Base-by-base conservation (phyloP, 1,140 invertebrate species). In the Elysia chlorotica region DNA sequence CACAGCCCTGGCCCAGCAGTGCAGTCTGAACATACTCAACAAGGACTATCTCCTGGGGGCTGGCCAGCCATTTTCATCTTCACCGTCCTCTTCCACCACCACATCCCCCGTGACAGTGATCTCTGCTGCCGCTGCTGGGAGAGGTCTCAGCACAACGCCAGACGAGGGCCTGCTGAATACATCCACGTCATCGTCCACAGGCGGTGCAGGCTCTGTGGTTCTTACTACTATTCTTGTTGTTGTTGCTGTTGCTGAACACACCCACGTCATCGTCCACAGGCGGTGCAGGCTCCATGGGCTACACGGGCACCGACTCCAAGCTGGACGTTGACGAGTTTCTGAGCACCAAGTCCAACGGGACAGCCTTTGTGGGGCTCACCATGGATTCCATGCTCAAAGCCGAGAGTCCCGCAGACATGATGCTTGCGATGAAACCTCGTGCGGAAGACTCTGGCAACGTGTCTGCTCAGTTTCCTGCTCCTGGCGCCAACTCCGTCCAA, bases 21-120 rank as follows among this genome's bases (percentile, higher is more conserved):
- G 93, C 82, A 91, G 92, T 71, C 93, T 94, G 78, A 93, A 93
- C 81, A 93, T 95, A 79, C 87, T 95, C 21, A 95, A 94, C 87
- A 91, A 93, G 54, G 93, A 94, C 81, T 95, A 93, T 87, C 86
- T 95, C 17, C 86, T 94, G 5, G 92, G 93, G 28, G 82, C 81
- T 53, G 87, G 86, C 3, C 87, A 88, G 70, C 88, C 88, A 0
- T 88, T 87, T 71, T 81, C 86, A 5, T 78, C 81, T 31, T 79
- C 82, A 38, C 72, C 78, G 23, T 74, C 76, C 19, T 78, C 74
- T 21, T 57, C 78, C 23, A 65, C 82, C 1, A 71, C 75, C n/a
- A n/a, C n/a, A n/a, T n/a, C n/a, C n/a, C n/a, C n/a, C n/a, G n/a
- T n/a, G 67, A 31, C 19, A n/a, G n/a, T n/a, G n/a, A n/a, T n/a